Percentiles rank a stretch among this genome's conserved stretches.
Evolutionary conservation across 2,888 invertebrate species (phyloP).

Genomic region (Drosophila kuntzei): DNA sequence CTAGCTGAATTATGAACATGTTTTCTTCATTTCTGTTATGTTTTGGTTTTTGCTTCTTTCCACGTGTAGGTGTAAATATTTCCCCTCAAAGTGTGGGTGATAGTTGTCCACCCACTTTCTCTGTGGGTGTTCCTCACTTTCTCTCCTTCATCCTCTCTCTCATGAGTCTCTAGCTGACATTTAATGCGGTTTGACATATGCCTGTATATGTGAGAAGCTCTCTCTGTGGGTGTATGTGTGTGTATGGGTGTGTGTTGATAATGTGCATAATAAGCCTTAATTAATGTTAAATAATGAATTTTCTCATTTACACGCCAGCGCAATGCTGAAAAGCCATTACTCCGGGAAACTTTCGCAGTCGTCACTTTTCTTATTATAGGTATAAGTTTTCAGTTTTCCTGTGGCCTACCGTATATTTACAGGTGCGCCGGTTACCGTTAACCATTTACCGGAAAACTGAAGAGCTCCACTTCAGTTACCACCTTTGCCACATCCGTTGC

Average conservation of each 20-base stretch:
- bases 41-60: slow-evolving; percentile 19
- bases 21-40: slow-evolving; percentile 23
- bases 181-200: slow-evolving; percentile 57
- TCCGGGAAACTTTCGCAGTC: slow-evolving; percentile 28
- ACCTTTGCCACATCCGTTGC: slow-evolving; percentile 16
- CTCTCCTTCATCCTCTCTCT: neutral
- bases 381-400: slow-evolving; percentile 39
- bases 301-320: slow-evolving; percentile 73
- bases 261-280: slow-evolving; percentile 80
- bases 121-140: neutral
- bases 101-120: slow-evolving; percentile 55
- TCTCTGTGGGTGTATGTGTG: slow-evolving; percentile 6
- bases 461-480: slow-evolving; percentile 20
- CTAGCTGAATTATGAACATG: slow-evolving; percentile 65
- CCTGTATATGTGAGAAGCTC: slow-evolving; percentile 16
- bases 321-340: slow-evolving; percentile 62
- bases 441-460: slow-evolving; percentile 17
- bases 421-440: slow-evolving; percentile 44
- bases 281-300: slow-evolving; percentile 82
- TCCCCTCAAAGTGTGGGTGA: slow-evolving; percentile 34
- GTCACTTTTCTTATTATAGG: slow-evolving; percentile 41
- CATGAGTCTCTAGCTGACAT: slow-evolving; percentile 60
- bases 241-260: slow-evolving; percentile 66
- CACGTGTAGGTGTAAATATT: slow-evolving; percentile 23
- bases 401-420: slow-evolving; percentile 62